Conservation (phyloP, 2,113 vertebrate species). For the Malurus melanocephalus region DNA sequence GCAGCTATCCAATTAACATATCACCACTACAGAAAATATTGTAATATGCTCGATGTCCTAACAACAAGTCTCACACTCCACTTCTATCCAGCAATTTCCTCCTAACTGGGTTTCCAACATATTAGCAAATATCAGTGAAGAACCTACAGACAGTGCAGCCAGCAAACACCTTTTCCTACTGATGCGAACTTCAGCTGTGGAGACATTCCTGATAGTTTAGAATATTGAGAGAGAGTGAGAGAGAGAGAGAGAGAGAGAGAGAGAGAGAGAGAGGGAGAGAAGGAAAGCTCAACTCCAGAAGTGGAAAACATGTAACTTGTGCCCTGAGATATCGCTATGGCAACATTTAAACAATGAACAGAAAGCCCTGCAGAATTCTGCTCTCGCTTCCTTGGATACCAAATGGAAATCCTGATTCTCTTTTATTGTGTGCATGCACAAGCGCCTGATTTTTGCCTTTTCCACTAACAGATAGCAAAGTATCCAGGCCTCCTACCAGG, state of each 20-base stretch:
- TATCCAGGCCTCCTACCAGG: not conserved
- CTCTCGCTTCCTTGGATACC: constrained; percentile 60
- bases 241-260: not conserved
- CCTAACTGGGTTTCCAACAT: constrained; percentile 29
- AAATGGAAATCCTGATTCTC: constrained; percentile 54
- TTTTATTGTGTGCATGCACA: not conserved
- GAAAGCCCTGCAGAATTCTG: constrained; percentile 66
- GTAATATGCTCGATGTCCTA: constrained; percentile 52
- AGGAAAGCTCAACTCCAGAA: constrained; percentile 48
- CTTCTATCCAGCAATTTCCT: constrained; percentile 14
- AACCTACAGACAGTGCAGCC: not conserved
- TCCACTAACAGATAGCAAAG: not conserved
- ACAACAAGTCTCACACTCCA: constrained; percentile 11
- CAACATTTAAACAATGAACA: constrained; percentile 78
- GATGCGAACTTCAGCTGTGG: not conserved
- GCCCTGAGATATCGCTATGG: constrained; percentile 72
- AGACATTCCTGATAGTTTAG: not conserved
- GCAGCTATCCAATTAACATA: constrained; percentile 75
- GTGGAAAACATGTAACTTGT: constrained; percentile 68
- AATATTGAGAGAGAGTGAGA: not conserved
- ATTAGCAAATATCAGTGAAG: not conserved
- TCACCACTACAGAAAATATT: constrained; percentile 63
- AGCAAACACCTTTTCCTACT: not conserved
- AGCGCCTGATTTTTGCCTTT: constrained; percentile 25
- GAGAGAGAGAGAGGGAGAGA: not conserved